Evolutionary conservation across 2,888 invertebrate genomes (phyloP), one percentile per base, ranked within the genome.

Genomic region (Cantharis lateralis): DNA sequence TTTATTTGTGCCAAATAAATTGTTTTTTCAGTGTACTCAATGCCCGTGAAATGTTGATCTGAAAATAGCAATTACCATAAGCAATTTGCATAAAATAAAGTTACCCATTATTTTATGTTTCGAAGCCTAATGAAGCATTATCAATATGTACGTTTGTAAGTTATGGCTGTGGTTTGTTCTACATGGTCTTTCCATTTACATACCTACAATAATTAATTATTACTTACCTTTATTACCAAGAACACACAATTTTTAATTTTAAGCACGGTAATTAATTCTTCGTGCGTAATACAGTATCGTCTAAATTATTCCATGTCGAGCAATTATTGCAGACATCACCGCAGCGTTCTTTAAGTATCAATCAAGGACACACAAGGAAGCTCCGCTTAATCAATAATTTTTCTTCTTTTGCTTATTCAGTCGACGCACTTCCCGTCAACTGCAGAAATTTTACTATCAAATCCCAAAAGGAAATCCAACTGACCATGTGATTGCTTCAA

Each of bases 381-480:
- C n/a, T 48, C n/a, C 7, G 48, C n/a, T 66, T 24, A 76, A 76
- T 74, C 72, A 69, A 70, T 72, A 66, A 74, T 48, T 69, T 26
- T 62, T 68, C 26, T 63, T n/a, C 62, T 72, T 72, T 72, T 66
- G 70, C 63, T 64, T 71, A 74, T 68, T 77, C 72, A 16, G 24
- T 71, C 24, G 10, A 78, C 82, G 81, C 80, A 80, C 83, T 82
- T 81, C 82, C 85, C 85, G 88, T 88, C 88, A 88, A 87, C 87
- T 85, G 87, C 88, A 88, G 87, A 87, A 88, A 88, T 88, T 88
- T 88, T 88, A 88, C 88, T 88, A 88, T 87, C 88, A 88, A 88
- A 88, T 88, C 85, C 84, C 85, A 85, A 84, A 85, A 84, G 84
- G 84, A 83, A 77, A 80, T 80, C 83, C 84, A 87, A 86, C 87